phyloP scores from a whole-genome alignment of 1,140 invertebrate species.

The Bombus pascuorum region DNA sequence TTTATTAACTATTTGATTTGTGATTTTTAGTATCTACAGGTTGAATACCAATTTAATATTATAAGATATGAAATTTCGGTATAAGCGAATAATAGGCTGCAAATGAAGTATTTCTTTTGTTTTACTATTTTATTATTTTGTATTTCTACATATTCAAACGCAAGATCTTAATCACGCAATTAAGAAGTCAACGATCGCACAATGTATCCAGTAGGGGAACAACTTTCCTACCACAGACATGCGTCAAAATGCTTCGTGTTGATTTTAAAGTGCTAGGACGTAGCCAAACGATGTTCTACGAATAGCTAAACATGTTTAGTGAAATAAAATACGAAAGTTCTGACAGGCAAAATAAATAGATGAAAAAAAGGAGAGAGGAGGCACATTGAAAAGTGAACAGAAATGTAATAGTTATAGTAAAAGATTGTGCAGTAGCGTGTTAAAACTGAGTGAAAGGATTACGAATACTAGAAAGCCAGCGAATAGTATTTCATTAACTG shows the following conservation, averaged over 20 bases:
- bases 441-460: conserved; percentile 32
- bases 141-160: not conserved
- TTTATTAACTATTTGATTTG: no score
- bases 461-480: not conserved
- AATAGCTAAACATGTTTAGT: not conserved
- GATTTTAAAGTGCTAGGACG: not conserved
- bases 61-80: no score
- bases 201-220: not conserved
- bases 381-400: no score
- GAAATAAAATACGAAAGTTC: not conserved
- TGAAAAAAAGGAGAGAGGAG: not conserved
- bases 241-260: no score
- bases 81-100: not conserved
- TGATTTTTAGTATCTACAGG: no score
- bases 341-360: not conserved
- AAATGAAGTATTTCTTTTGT: not conserved
- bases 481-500: conserved; percentile 10
- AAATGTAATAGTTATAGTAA: not conserved
- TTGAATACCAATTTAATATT: no score
- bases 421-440: conserved; percentile 13
- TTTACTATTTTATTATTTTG: not conserved
- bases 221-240: not conserved
- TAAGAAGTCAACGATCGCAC: not conserved
- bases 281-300: not conserved
- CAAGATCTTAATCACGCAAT: not conserved